Conservation (phyloP, 2,113 vertebrate species). For the Heteronetta atricapilla region DNA sequence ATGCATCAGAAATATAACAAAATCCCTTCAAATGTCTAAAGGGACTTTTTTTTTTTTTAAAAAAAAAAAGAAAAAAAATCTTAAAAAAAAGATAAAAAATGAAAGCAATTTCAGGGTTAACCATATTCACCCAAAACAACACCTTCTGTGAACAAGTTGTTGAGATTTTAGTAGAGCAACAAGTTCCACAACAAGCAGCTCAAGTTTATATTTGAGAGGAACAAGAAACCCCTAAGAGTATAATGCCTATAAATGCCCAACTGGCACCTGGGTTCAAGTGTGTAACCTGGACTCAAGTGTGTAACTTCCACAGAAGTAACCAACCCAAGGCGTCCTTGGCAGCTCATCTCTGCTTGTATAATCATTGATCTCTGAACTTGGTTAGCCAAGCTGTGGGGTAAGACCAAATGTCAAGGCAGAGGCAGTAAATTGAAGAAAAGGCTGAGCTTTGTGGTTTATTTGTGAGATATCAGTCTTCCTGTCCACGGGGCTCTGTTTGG, state of each 20-base stretch:
- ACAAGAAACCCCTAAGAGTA: background rate
- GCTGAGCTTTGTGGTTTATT: background rate
- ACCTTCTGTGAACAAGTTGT: background rate
- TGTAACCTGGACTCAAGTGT: background rate
- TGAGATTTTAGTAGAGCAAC: background rate
- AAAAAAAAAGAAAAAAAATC: background rate
- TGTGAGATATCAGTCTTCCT: background rate
- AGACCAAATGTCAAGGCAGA: background rate
- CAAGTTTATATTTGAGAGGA: background rate
- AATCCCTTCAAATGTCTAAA: background rate
- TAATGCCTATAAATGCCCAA: background rate
- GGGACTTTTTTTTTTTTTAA: constrained; percentile 9
- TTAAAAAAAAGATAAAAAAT: background rate
- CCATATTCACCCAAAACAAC: background rate
- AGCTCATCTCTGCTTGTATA: background rate
- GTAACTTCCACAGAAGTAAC: background rate
- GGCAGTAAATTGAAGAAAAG: background rate
- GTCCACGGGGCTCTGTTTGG: rapidly evolving
- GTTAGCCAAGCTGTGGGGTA: background rate
- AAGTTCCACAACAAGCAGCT: background rate
- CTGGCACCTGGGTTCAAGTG: background rate
- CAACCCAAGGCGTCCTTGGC: background rate
- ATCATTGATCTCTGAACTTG: background rate
- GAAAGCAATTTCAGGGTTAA: constrained; percentile 22
- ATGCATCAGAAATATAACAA: constrained; percentile 40